These are phyloP conservation scores for Colinus virginianus DNA, from an alignment of 2,113 vertebrate species.

Conservation along the genomic window DNA sequence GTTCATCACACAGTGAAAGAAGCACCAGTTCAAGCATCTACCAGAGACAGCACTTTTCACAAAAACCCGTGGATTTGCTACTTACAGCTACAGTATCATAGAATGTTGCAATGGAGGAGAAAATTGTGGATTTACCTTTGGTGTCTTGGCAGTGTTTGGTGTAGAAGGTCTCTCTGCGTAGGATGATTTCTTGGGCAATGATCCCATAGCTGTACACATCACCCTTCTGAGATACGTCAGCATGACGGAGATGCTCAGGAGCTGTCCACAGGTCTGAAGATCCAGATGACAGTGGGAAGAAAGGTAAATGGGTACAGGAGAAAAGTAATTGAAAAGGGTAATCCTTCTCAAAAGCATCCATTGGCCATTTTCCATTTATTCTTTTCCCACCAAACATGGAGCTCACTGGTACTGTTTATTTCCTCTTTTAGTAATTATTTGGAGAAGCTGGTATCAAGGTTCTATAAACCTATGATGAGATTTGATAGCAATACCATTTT, in stretches of 20 bases:
- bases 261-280: slow-evolving; percentile 91
- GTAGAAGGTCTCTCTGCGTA: slow-evolving; percentile 87
- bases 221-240: slow-evolving; percentile 91
- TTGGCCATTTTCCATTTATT: background rate
- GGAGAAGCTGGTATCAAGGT: background rate
- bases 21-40: background rate
- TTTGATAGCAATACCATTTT: background rate
- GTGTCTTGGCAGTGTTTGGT: slow-evolving; percentile 73
- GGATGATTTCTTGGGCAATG: slow-evolving; percentile 93
- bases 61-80: background rate
- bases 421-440: background rate
- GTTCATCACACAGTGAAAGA: background rate
- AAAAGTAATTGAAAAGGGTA: background rate
- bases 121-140: slow-evolving; percentile 67
- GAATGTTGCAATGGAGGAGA: background rate
- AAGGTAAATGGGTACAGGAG: background rate
- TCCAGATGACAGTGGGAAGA: background rate
- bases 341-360: background rate
- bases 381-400: background rate
- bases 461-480: background rate
- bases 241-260: slow-evolving; percentile 90
- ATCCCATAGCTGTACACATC: slow-evolving; percentile 96
- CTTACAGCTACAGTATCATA: background rate
- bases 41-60: background rate
- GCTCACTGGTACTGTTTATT: background rate